phyloP scores from a whole-genome alignment of 37 sponge, comb jelly and placozoan species.

The Cliona cf. orientalis region DNA sequence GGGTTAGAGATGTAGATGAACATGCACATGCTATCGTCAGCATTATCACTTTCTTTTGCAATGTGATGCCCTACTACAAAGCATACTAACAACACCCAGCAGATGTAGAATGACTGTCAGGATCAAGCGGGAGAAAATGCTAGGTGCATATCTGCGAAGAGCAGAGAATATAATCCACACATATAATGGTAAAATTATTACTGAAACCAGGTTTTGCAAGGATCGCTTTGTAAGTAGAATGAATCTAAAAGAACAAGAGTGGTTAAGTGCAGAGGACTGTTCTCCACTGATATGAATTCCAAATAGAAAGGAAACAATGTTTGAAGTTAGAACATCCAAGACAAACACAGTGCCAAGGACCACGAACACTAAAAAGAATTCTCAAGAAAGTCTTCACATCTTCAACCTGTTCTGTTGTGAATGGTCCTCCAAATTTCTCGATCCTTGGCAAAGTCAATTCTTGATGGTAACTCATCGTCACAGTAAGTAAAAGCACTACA shows the following conservation, averaged over 20 bases:
- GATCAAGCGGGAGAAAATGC: neutral
- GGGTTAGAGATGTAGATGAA: neutral
- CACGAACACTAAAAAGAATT: neutral
- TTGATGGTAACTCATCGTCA: neutral
- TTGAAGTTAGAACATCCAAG: neutral
- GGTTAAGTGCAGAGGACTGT: neutral
- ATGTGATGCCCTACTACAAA: neutral
- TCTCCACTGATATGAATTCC: neutral
- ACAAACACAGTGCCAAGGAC: neutral
- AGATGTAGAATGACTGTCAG: neutral
- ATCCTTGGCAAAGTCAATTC: slow-evolving; percentile 7
- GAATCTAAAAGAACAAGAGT: neutral
- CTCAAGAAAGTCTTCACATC: neutral
- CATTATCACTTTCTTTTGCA: too few relatives aligned
- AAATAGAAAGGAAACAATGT: neutral
- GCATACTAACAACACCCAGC: neutral
- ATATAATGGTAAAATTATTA: neutral
- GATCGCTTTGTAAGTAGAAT: neutral
- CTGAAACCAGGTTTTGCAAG: neutral
- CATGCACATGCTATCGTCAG: too few relatives aligned
- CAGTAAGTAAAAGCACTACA: slow-evolving; percentile 1
- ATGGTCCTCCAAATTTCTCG: slow-evolving; percentile 6
- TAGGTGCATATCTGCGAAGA: neutral
- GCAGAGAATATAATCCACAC: neutral
- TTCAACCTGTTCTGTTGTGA: neutral